Evolutionary conservation across 2,113 vertebrate genomes (phyloP), one percentile per base, ranked within the genome.

Genomic region (Sardina pilchardus): DNA sequence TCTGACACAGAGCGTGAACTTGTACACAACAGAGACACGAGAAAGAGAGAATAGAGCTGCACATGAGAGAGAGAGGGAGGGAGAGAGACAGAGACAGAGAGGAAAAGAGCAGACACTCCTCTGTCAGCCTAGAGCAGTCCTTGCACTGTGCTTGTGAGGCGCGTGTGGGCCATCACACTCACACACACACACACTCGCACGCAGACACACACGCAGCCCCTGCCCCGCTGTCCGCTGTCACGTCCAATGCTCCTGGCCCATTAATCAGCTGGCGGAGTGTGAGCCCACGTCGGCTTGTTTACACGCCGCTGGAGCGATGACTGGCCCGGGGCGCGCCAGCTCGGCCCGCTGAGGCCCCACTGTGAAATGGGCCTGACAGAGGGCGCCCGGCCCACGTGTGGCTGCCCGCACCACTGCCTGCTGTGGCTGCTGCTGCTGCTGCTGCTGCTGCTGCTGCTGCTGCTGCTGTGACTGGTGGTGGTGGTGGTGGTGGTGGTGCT

Each of bases 301-400:
- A 94, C 90, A 87, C 90, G 93, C 88, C 81, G 89, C 90, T 86
- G 87, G 89, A 93, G 91, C 88, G 85, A 93, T 85, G 91, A 89
- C 91, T 94, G 92, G 93, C 95, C 89, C 82, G 91, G 87, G 92
- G 94, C 93, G 30, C 90, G 89, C 89, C 88, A 86, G 75, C 84
- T 84, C 83, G 84, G 81, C 82, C 90, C 89, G 88, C 50, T 94
- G 94, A 94, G 89, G 86, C 87, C 89, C 87, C 88, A 91, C 94
- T 95, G 95, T 95, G 94, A 95, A 96, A 95, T 96, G 94, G 90
- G 81, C 59, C 90, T 95, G 94, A 94, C 95, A 94, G 47, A 85
- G 30, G 78, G 48, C 47, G 63, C 8, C 9, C 34, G 24, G 81
- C 24, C 43, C 14, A 30, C 44, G 21, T 50, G 44, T 63, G 71